phyloP scores from a whole-genome alignment of 1,140 invertebrate genomes.

The Archivesica marissinica region DNA sequence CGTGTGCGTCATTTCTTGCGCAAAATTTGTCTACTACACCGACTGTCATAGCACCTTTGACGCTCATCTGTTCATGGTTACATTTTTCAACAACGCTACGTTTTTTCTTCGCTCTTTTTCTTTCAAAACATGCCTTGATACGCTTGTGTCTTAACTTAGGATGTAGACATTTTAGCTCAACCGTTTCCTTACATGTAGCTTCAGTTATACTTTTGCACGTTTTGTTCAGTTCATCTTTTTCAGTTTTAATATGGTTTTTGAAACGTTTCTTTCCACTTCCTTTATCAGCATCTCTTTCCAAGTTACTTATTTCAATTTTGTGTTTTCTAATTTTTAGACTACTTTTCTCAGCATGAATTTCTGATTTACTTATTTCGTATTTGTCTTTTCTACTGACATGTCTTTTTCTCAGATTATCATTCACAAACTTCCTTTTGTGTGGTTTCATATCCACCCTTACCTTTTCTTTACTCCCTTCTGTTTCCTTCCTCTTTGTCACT shows the following conservation, averaged over 20 bases:
- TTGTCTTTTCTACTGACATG: background rate
- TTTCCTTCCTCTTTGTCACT: background rate
- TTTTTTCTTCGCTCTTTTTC: background rate
- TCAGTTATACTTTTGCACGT: too few relatives aligned
- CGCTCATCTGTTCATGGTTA: background rate
- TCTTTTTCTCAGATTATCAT: too few relatives aligned
- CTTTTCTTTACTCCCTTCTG: background rate
- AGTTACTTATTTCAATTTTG: too few relatives aligned
- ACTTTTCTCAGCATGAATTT: too few relatives aligned
- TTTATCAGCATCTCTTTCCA: too few relatives aligned
- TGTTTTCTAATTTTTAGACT: too few relatives aligned
- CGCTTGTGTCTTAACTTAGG: conserved; percentile 7
- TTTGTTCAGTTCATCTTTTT: too few relatives aligned
- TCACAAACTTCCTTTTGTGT: too few relatives aligned
- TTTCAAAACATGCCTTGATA: background rate
- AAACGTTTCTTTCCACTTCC: too few relatives aligned
- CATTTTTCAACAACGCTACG: background rate
- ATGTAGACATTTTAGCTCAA: background rate
- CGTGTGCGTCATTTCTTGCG: background rate
- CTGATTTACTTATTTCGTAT: too few relatives aligned
- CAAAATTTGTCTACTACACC: background rate
- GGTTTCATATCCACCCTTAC: background rate
- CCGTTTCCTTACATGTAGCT: background rate
- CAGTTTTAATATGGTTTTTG: too few relatives aligned
- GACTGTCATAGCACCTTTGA: background rate